These are phyloP conservation scores for Ictalurus punctatus DNA, from an alignment of 2,113 vertebrate species.

Conservation along the genomic window DNA sequence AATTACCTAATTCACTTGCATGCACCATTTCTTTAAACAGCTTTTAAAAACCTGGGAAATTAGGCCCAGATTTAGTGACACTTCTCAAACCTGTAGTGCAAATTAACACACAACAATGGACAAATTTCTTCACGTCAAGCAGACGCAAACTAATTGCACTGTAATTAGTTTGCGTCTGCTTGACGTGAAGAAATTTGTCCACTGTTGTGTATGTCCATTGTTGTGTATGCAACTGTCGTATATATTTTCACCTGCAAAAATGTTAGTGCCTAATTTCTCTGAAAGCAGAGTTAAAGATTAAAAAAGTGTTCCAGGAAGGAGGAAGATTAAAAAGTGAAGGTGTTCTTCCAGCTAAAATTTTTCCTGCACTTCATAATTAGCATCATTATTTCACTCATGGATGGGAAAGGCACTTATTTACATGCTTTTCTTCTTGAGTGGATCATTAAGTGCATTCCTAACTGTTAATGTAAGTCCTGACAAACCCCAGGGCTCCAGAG, in stretches of 20 bases:
- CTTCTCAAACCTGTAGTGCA: not conserved
- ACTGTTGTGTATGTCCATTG: no score
- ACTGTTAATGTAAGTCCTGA: constrained; percentile 10
- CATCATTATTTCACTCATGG: constrained; percentile 23
- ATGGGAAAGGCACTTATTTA: constrained; percentile 18
- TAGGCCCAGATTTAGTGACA: not conserved
- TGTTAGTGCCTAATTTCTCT: not conserved
- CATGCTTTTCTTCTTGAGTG: not conserved
- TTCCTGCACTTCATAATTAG: constrained; percentile 21
- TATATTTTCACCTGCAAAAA: not conserved
- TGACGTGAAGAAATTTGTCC: no score
- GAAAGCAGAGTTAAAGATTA: not conserved
- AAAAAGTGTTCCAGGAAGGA: not conserved
- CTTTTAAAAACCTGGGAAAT: not conserved
- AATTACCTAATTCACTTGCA: not conserved
- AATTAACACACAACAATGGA: not conserved
- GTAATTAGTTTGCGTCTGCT: no score
- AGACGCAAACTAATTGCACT: not conserved
- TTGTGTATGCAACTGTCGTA: no score
- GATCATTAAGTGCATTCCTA: constrained; percentile 25
- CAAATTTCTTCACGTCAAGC: not conserved
- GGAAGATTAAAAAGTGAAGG: not conserved
- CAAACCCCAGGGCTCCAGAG: constrained; percentile 2
- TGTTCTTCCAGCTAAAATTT: not conserved
- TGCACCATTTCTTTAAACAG: constrained; percentile 1